Evolutionary conservation across 2,797 vertebrate species (phyloP).

Genomic region (Scarus forsteni): DNA sequence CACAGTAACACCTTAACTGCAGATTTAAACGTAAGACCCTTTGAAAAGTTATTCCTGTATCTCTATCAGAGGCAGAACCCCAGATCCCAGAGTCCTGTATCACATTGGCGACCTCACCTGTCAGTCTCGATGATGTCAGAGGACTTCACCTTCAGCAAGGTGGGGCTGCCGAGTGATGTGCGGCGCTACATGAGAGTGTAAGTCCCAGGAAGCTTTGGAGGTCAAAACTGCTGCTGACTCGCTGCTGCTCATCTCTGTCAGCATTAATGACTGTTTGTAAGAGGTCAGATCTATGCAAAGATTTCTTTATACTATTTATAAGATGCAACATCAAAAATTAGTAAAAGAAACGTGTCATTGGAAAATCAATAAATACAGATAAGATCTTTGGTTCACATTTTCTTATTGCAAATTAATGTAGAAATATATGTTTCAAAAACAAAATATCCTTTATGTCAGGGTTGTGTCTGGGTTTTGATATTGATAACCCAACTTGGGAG

Average conservation of each 20-base stretch:
- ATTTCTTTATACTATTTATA: not conserved
- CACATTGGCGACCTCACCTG: slow-evolving; percentile 92
- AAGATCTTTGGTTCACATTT: too few species aligned
- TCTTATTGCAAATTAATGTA: too few species aligned
- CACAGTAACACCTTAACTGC: not conserved
- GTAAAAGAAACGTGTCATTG: not conserved
- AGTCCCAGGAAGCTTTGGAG: slow-evolving; percentile 65
- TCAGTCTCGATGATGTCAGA: slow-evolving; percentile 94
- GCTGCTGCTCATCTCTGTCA: not conserved
- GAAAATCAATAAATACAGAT: too few species aligned
- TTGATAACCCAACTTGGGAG: too few species aligned
- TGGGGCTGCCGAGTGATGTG: slow-evolving; percentile 93
- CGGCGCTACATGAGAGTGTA: slow-evolving; percentile 96
- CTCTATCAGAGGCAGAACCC: slow-evolving; percentile 43
- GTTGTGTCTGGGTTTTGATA: too few species aligned
- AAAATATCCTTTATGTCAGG: too few species aligned
- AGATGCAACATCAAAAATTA: not conserved
- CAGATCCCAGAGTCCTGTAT: slow-evolving; percentile 75
- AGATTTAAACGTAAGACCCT: not conserved
- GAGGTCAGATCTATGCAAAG: not conserved
- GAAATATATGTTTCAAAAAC: too few species aligned
- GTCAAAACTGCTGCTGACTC: slow-evolving; percentile 40
- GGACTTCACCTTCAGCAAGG: slow-evolving; percentile 92
- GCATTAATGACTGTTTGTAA: not conserved
- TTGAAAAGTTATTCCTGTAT: slow-evolving; percentile 16